phyloP scores from a whole-genome alignment of 2,113 vertebrate genomes.

The Delphinapterus leucas region DNA sequence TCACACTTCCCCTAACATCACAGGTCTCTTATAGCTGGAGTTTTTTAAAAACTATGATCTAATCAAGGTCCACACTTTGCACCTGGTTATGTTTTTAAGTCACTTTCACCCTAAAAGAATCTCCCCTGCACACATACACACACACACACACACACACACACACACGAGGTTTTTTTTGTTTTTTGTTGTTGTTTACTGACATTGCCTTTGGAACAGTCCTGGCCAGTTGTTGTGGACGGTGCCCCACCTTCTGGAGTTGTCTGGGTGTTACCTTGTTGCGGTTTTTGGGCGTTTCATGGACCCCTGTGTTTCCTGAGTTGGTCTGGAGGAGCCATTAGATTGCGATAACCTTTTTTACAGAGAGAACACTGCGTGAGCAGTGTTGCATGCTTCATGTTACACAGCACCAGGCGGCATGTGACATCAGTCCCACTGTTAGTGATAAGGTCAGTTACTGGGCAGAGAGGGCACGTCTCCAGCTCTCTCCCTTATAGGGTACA shows the following conservation, averaged over 20 bases:
- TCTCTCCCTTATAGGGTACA: neutral
- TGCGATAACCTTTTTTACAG: neutral
- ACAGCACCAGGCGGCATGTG: fast-evolving
- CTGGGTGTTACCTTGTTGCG: neutral
- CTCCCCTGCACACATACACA: fast-evolving
- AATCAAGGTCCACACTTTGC: neutral
- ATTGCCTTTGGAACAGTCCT: neutral
- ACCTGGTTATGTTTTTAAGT: slow-evolving; percentile 8
- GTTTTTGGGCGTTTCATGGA: neutral
- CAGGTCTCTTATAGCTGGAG: neutral
- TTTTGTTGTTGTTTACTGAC: neutral
- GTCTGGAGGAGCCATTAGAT: neutral
- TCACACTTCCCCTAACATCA: neutral
- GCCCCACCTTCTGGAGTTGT: neutral
- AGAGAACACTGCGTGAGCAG: neutral
- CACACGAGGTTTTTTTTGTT: too few species aligned
- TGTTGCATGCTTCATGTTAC: neutral
- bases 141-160: too few species aligned
- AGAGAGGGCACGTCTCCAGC: neutral
- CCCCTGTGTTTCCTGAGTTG: neutral
- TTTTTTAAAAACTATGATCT: neutral
- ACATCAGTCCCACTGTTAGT: neutral
- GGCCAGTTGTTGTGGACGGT: neutral
- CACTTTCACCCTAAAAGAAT: neutral
- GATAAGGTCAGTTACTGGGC: neutral